Conservation (phyloP, 2,113 vertebrate genomes). For the Bubo scandiacus region DNA sequence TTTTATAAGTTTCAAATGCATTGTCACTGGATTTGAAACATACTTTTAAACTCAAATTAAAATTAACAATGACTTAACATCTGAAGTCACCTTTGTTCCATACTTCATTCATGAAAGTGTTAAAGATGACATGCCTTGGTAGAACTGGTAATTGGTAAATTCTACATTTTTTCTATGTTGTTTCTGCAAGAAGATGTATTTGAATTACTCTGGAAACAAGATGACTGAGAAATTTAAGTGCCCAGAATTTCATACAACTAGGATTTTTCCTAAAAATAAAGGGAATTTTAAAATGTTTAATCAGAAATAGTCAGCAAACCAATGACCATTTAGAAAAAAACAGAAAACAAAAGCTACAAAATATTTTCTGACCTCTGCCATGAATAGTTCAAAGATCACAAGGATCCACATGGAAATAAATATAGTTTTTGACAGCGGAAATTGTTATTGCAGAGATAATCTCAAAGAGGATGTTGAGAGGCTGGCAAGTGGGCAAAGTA, state of each 20-base stretch:
- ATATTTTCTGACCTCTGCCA: neutral
- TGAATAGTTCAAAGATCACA: slow-evolving; percentile 2
- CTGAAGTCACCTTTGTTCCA: neutral
- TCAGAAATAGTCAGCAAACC: neutral
- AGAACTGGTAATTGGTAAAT: neutral
- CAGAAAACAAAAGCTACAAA: neutral
- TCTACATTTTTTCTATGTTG: neutral
- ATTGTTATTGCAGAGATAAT: neutral
- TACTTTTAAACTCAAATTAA: neutral
- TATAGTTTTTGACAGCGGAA: neutral
- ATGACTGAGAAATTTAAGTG: neutral
- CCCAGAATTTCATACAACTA: neutral
- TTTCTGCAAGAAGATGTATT: neutral
- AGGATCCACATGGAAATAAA: neutral
- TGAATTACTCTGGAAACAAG: neutral
- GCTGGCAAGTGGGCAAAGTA: neutral
- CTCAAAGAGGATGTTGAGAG: neutral
- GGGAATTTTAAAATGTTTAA: neutral
- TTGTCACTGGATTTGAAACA: neutral
- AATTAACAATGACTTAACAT: neutral
- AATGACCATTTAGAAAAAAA: neutral
- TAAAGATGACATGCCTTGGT: neutral
- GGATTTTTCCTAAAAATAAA: neutral
- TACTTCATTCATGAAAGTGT: neutral
- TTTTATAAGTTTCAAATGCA: neutral